Percentiles rank a stretch among this genome's conserved stretches.
phyloP scores from a whole-genome alignment of 1,140 invertebrate genomes.

The Catajapyx aquilonaris region DNA sequence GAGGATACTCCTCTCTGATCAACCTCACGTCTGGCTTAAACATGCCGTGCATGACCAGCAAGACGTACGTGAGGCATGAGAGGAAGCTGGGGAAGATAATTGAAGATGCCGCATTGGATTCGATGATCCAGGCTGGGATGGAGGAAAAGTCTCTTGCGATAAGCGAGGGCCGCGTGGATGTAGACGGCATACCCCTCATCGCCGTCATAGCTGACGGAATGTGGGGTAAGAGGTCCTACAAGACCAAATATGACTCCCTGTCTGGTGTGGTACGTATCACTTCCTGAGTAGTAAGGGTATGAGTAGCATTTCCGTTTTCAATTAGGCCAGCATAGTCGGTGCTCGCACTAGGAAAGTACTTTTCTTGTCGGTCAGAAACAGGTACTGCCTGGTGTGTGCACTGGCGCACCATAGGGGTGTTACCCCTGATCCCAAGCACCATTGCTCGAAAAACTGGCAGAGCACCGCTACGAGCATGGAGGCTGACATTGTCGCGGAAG shows the following conservation, averaged over 20 bases:
- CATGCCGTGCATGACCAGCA: conserved; percentile 5
- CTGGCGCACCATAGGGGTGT: too few relatives aligned
- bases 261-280: conserved; percentile 6
- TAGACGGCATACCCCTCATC: background rate
- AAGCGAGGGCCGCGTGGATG: conserved; percentile 2
- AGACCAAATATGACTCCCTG: conserved; percentile 4
- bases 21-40: conserved; percentile 3
- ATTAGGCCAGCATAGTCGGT: too few relatives aligned
- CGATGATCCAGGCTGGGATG: conserved; percentile 4
- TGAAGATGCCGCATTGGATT: background rate
- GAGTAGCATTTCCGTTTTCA: too few relatives aligned
- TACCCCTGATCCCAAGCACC: too few relatives aligned
- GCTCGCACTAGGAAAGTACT: too few relatives aligned
- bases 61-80: conserved; percentile 1
- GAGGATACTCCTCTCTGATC: conserved; percentile 2
- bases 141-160: conserved; percentile 5
- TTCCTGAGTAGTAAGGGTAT: too few relatives aligned
- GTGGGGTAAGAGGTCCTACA: conserved; percentile 4
- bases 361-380: too few relatives aligned
- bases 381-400: too few relatives aligned
- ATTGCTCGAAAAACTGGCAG: too few relatives aligned
- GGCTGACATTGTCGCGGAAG: conserved; percentile 4
- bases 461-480: conserved; percentile 6
- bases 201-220: conserved; percentile 2
- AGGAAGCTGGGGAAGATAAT: background rate